Evolutionary conservation across 2,797 vertebrate species (phyloP).

Genomic region (Enteromius treurensis): DNA sequence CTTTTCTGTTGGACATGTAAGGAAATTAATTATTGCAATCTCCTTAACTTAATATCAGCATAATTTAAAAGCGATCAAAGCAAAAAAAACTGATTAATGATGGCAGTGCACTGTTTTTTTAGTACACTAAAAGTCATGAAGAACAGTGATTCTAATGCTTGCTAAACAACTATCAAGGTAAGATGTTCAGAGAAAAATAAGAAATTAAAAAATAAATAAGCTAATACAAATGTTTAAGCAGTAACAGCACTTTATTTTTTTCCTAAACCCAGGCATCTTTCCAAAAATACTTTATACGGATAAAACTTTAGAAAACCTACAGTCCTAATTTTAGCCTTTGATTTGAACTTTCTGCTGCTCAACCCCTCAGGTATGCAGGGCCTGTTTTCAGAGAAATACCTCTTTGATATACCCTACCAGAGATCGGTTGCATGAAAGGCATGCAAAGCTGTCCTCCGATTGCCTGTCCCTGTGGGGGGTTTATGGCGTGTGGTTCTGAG

Average conservation of each 20-base stretch:
- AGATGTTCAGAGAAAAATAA: background rate
- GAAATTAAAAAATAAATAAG: too few species aligned
- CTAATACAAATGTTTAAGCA: too few species aligned
- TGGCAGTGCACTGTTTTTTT: background rate
- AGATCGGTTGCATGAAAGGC: constrained; percentile 69
- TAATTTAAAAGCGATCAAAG: background rate
- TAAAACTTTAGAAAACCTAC: constrained; percentile 58
- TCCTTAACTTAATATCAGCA: background rate
- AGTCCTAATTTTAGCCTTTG: constrained; percentile 15
- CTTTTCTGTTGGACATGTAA: background rate
- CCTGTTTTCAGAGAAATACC: constrained; percentile 53
- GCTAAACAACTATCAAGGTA: background rate
- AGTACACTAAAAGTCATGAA: background rate
- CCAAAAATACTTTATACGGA: background rate
- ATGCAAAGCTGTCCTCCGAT: constrained; percentile 73
- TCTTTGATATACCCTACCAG: constrained; percentile 65
- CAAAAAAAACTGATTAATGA: background rate
- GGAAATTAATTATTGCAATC: background rate
- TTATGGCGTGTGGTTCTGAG: constrained; percentile 53
- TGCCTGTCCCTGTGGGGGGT: constrained; percentile 70
- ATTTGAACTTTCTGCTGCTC: constrained; percentile 38
- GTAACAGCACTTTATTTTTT: background rate
- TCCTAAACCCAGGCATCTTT: background rate
- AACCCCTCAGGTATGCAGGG: constrained; percentile 62
- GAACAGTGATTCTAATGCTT: background rate